phyloP scores from a whole-genome alignment of 1,140 invertebrate species.

The Platyscapa corneri region DNA sequence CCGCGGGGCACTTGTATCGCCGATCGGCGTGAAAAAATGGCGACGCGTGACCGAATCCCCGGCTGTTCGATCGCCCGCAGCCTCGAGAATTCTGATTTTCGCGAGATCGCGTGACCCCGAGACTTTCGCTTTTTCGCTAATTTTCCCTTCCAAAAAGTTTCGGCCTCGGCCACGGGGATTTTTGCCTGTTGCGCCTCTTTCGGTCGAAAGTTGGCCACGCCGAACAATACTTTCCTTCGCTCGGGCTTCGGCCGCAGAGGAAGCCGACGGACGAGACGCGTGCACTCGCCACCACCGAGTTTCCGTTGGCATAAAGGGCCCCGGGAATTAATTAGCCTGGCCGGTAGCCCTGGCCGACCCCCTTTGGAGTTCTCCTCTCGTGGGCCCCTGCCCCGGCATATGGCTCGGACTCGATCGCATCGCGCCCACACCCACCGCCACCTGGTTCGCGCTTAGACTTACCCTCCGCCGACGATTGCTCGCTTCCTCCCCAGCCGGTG shows the following conservation, averaged over 20 bases:
- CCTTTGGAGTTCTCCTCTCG: slow-evolving; percentile 60
- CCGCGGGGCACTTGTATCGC: no score
- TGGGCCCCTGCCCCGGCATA: slow-evolving; percentile 61
- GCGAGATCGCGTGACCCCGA: not conserved
- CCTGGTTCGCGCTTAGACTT: slow-evolving; percentile 62
- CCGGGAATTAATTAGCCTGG: slow-evolving; percentile 73
- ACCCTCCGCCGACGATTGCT: slow-evolving; percentile 51
- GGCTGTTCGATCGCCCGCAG: not conserved
- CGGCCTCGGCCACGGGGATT: no score
- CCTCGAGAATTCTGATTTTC: no score
- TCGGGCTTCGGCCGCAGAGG: no score
- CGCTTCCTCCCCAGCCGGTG: slow-evolving; percentile 22
- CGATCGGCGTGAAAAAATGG: no score
- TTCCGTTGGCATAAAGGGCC: slow-evolving; percentile 70
- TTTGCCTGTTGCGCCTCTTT: no score
- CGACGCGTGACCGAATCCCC: not conserved
- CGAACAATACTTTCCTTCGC: no score
- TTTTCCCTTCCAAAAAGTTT: no score
- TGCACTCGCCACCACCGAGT: slow-evolving; percentile 7
- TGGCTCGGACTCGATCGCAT: slow-evolving; percentile 69
- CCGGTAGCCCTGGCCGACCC: slow-evolving; percentile 55
- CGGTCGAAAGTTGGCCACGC: no score
- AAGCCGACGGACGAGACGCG: no score
- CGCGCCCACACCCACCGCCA: slow-evolving; percentile 64
- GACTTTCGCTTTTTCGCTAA: no score